Base-by-base conservation (phyloP, 2,888 invertebrate genomes). In the Xiphydria camelus region DNA sequence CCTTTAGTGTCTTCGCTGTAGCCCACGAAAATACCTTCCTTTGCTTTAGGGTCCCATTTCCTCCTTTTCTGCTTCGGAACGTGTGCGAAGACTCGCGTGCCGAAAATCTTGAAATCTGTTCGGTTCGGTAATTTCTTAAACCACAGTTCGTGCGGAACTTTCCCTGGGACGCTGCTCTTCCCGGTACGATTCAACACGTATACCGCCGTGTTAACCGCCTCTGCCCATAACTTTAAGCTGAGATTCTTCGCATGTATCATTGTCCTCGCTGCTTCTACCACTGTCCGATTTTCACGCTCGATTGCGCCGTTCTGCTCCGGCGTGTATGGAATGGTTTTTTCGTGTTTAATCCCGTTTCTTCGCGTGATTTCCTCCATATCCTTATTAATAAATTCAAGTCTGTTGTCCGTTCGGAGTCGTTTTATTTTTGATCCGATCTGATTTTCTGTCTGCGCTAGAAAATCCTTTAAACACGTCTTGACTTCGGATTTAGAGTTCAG, bases 101-200 rank as follows among this genome's bases (percentile, higher is more conserved):
- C 51, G 25, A 54, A 52, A 17, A 26, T 32, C 33, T 17, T 36
- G 21, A 49, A 20, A 21, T 23, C n/a, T n/a, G 4, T 20, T 20
- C 35, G 10, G 25, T 29, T 19, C 10, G 43, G 37, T 12, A 23
- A 4, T 15, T 48, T 29, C 4, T 38, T 34, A 36, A 20, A 29
- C 40, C 42, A 50, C 10, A 54, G 20, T 14, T 56, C 54, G 22
- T 43, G 47, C 4, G 54, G 51, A 1, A 40, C 39, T 40, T 54
- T 51, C 4, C 44, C 47, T 14, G 19, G 4, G 2, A 47, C 19
- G n/a, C 36, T 36, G 22, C 35, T 49, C 2, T 31, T 49, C 12
- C 50, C 50, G 0, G 50, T 50, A 5, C 40, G 42, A 32, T 53
- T 53, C 4, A 45, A 14, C 3, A 39, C 18, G 19, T 32, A 22